Percentiles rank a stretch among this genome's conserved stretches.
Conservation (phyloP, 2,113 vertebrate species). For the Urocitellus parryii region DNA sequence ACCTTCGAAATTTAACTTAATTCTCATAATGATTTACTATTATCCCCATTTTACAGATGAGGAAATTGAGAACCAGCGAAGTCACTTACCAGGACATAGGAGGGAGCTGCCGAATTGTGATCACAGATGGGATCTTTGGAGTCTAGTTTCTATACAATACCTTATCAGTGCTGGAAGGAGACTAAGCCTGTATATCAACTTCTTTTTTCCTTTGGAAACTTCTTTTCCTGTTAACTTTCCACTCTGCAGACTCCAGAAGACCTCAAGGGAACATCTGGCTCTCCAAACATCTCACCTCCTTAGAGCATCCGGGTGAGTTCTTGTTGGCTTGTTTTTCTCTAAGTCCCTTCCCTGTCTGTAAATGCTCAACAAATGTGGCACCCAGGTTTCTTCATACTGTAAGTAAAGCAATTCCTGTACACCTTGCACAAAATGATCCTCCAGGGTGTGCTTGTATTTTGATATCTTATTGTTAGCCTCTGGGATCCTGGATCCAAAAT, state of each 20-base stretch:
- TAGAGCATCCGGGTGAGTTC: background rate
- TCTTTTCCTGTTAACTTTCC: background rate
- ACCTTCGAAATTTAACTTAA: background rate
- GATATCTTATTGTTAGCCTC: background rate
- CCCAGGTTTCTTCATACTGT: background rate
- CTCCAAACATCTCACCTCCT: background rate
- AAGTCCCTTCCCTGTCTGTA: background rate
- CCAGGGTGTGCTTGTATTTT: background rate
- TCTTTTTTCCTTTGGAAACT: background rate
- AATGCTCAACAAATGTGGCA: background rate
- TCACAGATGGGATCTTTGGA: background rate
- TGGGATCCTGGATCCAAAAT: background rate
- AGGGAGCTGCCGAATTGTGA: background rate
- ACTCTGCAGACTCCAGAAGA: background rate
- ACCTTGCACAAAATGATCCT: background rate
- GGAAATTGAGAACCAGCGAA: background rate
- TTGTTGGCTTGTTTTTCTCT: background rate
- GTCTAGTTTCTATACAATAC: background rate
- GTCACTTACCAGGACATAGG: background rate
- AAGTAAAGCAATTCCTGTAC: background rate
- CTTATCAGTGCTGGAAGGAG: background rate
- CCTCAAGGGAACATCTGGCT: background rate
- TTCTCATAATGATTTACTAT: background rate
- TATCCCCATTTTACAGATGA: no score
- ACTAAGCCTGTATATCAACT: background rate